phyloP scores from a whole-genome alignment of 2,113 vertebrate species.

The Echinops telfairi region DNA sequence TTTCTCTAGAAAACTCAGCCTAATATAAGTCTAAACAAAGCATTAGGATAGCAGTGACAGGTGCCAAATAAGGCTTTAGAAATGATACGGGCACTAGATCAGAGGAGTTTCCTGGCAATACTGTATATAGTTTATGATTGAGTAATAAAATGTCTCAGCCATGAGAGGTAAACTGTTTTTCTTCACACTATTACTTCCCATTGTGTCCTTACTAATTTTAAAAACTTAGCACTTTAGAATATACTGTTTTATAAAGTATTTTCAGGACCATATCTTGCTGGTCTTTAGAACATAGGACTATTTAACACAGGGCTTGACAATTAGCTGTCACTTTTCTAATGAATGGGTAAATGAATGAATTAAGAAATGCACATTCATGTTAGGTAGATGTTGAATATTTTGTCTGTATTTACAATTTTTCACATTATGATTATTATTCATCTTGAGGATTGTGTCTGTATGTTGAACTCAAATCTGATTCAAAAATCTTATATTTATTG shows the following conservation, averaged over 20 bases:
- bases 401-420: conserved; percentile 34
- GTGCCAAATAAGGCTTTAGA: neutral
- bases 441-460: conserved; percentile 3
- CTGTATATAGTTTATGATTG: neutral
- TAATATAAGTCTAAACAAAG: neutral
- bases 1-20: too few species aligned
- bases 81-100: neutral
- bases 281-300: neutral
- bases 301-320: neutral
- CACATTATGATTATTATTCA: conserved; percentile 45
- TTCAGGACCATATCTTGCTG: neutral
- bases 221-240: neutral
- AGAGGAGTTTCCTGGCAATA: neutral
- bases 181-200: neutral
- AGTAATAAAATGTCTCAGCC: neutral
- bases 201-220: neutral
- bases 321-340: conserved; percentile 32
- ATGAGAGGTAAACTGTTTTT: neutral
- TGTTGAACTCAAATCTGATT: conserved; percentile 10
- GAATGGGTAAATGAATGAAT: neutral
- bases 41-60: neutral
- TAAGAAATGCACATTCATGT: neutral
- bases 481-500: neutral
- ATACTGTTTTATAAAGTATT: neutral
- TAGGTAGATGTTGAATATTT: neutral